Base-by-base conservation (phyloP, 1,140 invertebrate genomes). In the Ips nitidus region DNA sequence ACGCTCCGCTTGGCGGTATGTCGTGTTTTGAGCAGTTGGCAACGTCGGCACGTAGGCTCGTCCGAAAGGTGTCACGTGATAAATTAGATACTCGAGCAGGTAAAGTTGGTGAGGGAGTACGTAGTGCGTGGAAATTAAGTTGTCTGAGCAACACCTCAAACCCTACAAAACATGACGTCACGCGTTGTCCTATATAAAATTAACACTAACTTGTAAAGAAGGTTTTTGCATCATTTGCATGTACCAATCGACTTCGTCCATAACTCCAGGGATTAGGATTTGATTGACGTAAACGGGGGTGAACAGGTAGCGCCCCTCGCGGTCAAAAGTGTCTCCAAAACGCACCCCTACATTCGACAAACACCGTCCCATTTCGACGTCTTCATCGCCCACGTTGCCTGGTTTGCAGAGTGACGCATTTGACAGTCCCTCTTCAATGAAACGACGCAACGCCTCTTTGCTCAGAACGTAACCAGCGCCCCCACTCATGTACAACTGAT, bases 101-200 rank as follows among this genome's bases (percentile, higher is more conserved):
- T 98, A 98, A 93, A 98, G 96, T 83, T 91, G 87, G 75, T 95
- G 91, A 0, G 95, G 94, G 4, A 86, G 86, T 2, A 98, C 91
- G 77, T 98, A 98, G 80, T 98, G 96, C 82, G 99, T 99, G 0
- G 95, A 95, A 47, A 99, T 88, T 1, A 96, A 94, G 78, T 91
- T 93, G 78, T 98, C 96, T 22, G 94, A 97, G 81, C 96, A 98
- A 78, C 95, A 98, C 70, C 94, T 89, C 55, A 95, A 85, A 0
- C 95, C 95, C 90, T 97, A 81, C 38, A 85, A 81, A 22, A 22
- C 22, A 22, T 52, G 3, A 38, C 73, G 70, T 7, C 22, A 22
- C 22, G 22, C 22, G 22, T 22, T 22, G 22, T 22, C 22, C 22
- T 22, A 22, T 22, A 50, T 50, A 50, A 50, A 50, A 50, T 50